phyloP scores from a whole-genome alignment of 2,888 invertebrate genomes.

The Bhutanitis thaidina region DNA sequence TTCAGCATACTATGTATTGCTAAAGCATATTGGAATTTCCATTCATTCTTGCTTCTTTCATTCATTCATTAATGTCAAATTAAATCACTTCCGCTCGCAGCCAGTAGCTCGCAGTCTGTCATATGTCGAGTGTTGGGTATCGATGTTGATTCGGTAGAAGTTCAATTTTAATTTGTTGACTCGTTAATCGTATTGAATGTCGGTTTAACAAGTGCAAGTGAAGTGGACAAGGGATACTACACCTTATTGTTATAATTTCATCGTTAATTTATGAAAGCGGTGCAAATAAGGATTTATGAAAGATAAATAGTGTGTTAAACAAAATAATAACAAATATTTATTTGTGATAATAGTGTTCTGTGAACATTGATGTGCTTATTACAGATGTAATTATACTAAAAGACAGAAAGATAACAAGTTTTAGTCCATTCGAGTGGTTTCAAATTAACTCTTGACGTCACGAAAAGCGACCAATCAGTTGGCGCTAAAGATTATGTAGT shows the following conservation, averaged over 20 bases:
- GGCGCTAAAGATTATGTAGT: slow-evolving; percentile 44
- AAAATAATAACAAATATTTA: slow-evolving; percentile 28
- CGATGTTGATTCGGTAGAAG: neutral
- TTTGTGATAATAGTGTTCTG: slow-evolving; percentile 42
- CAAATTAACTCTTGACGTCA: slow-evolving; percentile 73
- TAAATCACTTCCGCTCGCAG: too few relatives aligned
- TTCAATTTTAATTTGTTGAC: slow-evolving; percentile 23
- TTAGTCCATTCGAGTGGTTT: slow-evolving; percentile 52
- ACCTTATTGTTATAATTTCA: neutral
- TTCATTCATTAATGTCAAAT: slow-evolving; percentile 3
- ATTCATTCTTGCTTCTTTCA: slow-evolving; percentile 1
- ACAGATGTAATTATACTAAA: slow-evolving; percentile 31
- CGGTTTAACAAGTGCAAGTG: slow-evolving; percentile 3
- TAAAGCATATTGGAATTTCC: too few relatives aligned
- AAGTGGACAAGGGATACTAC: slow-evolving; percentile 4
- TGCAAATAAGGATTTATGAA: slow-evolving; percentile 13
- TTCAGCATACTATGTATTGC: too few relatives aligned
- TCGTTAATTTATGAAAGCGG: neutral
- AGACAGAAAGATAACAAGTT: slow-evolving; percentile 40
- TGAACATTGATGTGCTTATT: slow-evolving; percentile 37
- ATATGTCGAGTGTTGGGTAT: too few relatives aligned
- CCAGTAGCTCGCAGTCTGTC: too few relatives aligned
- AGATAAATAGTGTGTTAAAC: slow-evolving; percentile 23
- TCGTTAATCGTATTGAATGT: slow-evolving; percentile 17
- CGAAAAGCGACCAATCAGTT: slow-evolving; percentile 58